phyloP scores from a whole-genome alignment of 2,113 vertebrate genomes.

The Peromyscus californicus region DNA sequence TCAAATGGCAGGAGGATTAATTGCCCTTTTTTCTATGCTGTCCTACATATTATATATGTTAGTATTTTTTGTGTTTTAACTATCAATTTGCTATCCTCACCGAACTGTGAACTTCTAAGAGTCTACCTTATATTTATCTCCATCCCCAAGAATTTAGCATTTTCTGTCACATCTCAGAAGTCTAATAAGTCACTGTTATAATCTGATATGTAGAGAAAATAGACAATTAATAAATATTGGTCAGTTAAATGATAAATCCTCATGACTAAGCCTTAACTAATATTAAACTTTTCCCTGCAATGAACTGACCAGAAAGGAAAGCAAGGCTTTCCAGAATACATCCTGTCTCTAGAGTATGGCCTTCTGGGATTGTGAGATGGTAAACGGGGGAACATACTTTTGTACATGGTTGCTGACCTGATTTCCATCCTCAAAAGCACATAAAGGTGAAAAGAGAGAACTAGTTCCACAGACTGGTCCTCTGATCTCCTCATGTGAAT shows the following conservation, averaged over 20 bases:
- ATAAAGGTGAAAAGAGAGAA: background rate
- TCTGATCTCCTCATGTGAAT: background rate
- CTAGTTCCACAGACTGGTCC: background rate
- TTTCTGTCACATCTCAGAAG: background rate
- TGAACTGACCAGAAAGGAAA: conserved; percentile 16
- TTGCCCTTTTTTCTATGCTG: background rate
- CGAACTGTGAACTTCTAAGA: background rate
- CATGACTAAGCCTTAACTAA: background rate
- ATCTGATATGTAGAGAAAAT: background rate
- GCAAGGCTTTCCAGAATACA: conserved; percentile 27
- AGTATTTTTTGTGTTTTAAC: background rate
- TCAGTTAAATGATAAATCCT: conserved; percentile 28
- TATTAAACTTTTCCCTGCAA: conserved; percentile 16
- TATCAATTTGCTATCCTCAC: background rate
- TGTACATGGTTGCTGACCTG: background rate
- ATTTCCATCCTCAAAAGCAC: background rate
- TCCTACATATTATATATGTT: background rate
- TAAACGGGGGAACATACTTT: background rate
- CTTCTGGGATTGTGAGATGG: background rate
- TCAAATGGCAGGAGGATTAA: background rate
- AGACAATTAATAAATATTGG: conserved; percentile 31
- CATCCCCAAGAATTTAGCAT: background rate
- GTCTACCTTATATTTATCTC: conserved; percentile 3
- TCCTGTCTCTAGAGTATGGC: background rate
- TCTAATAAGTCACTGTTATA: background rate